phyloP scores from a whole-genome alignment of 2,797 vertebrate genomes.

The Gila robusta region DNA sequence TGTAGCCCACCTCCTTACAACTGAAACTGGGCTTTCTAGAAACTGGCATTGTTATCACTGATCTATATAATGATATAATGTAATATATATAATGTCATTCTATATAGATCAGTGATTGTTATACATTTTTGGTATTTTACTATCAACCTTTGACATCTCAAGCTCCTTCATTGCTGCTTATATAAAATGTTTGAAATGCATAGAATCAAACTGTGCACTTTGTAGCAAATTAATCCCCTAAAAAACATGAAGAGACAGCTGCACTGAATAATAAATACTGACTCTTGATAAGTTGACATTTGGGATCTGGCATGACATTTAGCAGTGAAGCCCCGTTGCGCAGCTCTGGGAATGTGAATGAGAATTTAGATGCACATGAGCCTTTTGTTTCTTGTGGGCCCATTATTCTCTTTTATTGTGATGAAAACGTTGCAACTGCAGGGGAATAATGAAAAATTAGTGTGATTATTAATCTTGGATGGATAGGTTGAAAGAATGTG shows the following conservation, averaged over 20 bases:
- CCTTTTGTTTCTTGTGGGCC: constrained; percentile 45
- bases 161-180: constrained; percentile 41
- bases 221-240: constrained; percentile 51
- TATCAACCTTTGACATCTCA: constrained; percentile 44
- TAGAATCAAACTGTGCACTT: constrained; percentile 58
- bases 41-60: not conserved
- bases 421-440: constrained; percentile 40
- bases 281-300: constrained; percentile 73
- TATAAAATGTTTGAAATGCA: constrained; percentile 64
- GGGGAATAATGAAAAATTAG: constrained; percentile 42
- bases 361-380: constrained; percentile 56
- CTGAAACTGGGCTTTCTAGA: not conserved
- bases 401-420: constrained; percentile 35
- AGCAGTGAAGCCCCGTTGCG: constrained; percentile 60
- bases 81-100: no score
- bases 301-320: constrained; percentile 73
- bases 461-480: constrained; percentile 33
- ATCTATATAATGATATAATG: no score
- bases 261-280: constrained; percentile 65
- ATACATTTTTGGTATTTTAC: not conserved
- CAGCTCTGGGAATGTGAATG: constrained; percentile 71
- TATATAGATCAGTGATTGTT: no score
- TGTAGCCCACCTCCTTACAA: not conserved
- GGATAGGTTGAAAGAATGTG: not conserved
- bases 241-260: constrained; percentile 51